Percentiles rank a stretch among this genome's conserved stretches.
These are phyloP conservation scores for Cynaeus angustus DNA, from an alignment of 2,888 invertebrate genomes.

Conservation along the genomic window DNA sequence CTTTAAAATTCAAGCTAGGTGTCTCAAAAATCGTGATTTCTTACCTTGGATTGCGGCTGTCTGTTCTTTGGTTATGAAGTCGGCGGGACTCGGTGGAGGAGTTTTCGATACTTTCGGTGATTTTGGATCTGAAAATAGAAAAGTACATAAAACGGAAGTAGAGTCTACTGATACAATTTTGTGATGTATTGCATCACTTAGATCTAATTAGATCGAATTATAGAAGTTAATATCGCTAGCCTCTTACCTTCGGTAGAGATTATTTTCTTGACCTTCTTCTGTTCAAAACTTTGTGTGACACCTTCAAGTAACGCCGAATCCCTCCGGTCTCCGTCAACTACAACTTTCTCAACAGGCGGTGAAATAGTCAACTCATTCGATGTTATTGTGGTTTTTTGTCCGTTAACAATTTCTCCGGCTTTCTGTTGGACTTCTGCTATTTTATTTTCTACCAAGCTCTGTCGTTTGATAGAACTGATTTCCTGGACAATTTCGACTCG, in stretches of 20 bases:
- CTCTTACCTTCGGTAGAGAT: conserved; percentile 41
- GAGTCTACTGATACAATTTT: no score
- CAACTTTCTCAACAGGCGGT: conserved; percentile 49
- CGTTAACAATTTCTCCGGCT: conserved; percentile 58
- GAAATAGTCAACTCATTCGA: conserved; percentile 58
- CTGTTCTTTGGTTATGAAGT: conserved; percentile 74
- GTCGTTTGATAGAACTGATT: conserved; percentile 72
- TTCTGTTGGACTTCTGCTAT: conserved; percentile 76
- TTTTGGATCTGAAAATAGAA: conserved; percentile 72
- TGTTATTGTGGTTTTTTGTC: conserved; percentile 61
- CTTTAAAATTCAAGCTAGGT: conserved; percentile 53
- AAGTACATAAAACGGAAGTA: background rate
- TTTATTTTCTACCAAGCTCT: conserved; percentile 75
- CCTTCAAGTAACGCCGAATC: conserved; percentile 71
- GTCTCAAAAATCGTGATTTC: conserved; percentile 53
- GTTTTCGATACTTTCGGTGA: conserved; percentile 80
- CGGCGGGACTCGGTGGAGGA: conserved; percentile 82
- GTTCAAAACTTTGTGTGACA: conserved; percentile 70
- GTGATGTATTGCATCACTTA: no score
- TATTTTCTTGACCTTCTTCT: conserved; percentile 38
- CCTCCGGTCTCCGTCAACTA: conserved; percentile 57
- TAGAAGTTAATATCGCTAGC: no score
- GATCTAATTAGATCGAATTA: no score
- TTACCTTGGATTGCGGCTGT: conserved; percentile 71
- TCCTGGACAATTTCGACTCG: conserved; percentile 84